These are phyloP conservation scores for Microhierax caerulescens DNA, from an alignment of 2,797 vertebrate species.

Conservation along the genomic window DNA sequence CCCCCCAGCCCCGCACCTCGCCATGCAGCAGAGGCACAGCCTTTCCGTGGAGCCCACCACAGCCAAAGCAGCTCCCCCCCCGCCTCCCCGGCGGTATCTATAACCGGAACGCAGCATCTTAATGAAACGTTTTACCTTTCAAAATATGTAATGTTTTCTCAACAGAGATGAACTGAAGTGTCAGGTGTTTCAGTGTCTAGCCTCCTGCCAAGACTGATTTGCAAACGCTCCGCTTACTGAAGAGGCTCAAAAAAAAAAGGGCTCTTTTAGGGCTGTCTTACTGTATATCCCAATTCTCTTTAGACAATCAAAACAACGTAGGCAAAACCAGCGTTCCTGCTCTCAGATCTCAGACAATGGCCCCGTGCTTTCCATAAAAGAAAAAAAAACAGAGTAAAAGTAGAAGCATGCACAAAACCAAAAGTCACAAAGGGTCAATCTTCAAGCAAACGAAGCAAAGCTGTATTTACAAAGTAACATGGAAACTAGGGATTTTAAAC, in stretches of 20 bases:
- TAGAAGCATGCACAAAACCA: background rate
- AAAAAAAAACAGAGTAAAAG: background rate
- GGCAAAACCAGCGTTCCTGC: background rate
- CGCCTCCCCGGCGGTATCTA: background rate
- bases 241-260: background rate
- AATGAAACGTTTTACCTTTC: background rate
- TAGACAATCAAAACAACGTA: background rate
- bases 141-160: conserved; percentile 13
- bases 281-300: background rate
- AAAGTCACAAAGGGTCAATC: background rate
- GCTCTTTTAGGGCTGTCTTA: background rate
- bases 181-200: background rate
- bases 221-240: background rate
- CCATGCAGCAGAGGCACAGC: rapidly evolving
- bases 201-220: background rate
- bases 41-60: background rate
- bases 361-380: background rate
- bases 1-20: rapidly evolving
- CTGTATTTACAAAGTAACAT: conserved; percentile 45
- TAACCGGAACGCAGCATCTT: background rate
- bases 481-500: conserved; percentile 35
- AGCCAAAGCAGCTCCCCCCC: background rate
- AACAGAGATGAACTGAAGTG: background rate
- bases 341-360: background rate
- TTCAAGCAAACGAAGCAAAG: background rate